phyloP scores from a whole-genome alignment of 2,113 vertebrate species.

The Entelurus aequoreus region DNA sequence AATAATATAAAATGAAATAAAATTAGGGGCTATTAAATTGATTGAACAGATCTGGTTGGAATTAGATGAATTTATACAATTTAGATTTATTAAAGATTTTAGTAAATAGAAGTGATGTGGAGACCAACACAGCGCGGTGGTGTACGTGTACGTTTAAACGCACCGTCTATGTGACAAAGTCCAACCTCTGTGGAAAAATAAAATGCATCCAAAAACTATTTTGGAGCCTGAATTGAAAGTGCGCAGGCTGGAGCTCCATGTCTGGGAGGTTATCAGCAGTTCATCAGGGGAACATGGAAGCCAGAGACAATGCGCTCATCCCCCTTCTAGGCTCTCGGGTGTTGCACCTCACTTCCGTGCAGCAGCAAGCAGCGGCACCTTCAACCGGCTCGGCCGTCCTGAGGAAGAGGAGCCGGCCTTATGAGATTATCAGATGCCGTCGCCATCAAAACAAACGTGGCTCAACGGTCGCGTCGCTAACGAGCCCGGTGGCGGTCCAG shows the following conservation, averaged over 20 bases:
- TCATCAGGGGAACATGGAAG: conserved; percentile 74
- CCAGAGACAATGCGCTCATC: conserved; percentile 69
- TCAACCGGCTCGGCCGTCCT: conserved; percentile 43
- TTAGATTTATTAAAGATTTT: too few species aligned
- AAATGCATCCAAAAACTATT: conserved; percentile 39
- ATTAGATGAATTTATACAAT: too few species aligned
- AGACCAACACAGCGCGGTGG: too few species aligned
- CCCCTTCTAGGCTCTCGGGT: conserved; percentile 39
- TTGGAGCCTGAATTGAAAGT: conserved; percentile 63
- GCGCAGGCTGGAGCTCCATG: conserved; percentile 48
- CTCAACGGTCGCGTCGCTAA: conserved; percentile 24
- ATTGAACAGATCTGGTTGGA: too few species aligned
- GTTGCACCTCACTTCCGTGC: conserved; percentile 45
- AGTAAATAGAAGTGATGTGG: too few species aligned
- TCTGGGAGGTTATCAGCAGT: conserved; percentile 69
- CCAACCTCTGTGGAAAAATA: conserved; percentile 20
- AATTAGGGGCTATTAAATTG: too few species aligned
- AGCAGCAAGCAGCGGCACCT: conserved; percentile 51
- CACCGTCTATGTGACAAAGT: conserved; percentile 8
- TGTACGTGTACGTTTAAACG: too few species aligned
- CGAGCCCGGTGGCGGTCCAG: conserved; percentile 24
- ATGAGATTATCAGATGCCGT: conserved; percentile 67
- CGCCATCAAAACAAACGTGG: conserved; percentile 56
- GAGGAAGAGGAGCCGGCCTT: conserved; percentile 52
- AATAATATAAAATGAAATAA: too few species aligned